A percentile compares a stretch with the other conserved stretches of the same genome.
Conservation (phyloP, 2,797 vertebrate genomes). For the Onychomys torridus region DNA sequence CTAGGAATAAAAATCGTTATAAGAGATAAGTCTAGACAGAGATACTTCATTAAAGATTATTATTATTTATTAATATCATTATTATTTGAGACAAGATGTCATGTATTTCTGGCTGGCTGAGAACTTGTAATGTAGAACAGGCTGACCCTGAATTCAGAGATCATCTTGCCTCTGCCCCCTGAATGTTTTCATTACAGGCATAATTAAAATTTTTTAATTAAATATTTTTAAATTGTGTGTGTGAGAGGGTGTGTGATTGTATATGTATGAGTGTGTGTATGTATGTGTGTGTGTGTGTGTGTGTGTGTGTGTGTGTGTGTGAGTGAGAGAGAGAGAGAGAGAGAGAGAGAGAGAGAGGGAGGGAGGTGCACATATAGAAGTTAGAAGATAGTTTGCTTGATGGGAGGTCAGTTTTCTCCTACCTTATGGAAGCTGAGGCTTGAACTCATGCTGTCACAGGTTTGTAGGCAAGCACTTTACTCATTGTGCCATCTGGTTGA, state of each 20-base stretch:
- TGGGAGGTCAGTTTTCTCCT: neutral
- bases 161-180: neutral
- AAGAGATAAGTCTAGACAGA: neutral
- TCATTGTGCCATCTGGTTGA: neutral
- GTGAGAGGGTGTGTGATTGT: neutral
- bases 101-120: neutral
- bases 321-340: neutral
- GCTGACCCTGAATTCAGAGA: neutral
- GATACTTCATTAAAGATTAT: neutral
- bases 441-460: neutral
- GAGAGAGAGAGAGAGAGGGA: neutral
- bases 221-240: neutral
- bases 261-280: neutral
- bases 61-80: neutral
- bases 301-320: neutral
- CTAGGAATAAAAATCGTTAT: neutral
- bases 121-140: neutral
- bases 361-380: neutral
- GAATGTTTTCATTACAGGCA: neutral
- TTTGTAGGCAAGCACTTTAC: neutral
- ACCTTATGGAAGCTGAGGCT: too few relatives aligned
- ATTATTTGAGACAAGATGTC: neutral
- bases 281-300: neutral
- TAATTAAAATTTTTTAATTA: neutral
- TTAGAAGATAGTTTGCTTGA: neutral